Evolutionary conservation across 2,888 invertebrate genomes (phyloP).

Genomic region (Heliconius ethilla): DNA sequence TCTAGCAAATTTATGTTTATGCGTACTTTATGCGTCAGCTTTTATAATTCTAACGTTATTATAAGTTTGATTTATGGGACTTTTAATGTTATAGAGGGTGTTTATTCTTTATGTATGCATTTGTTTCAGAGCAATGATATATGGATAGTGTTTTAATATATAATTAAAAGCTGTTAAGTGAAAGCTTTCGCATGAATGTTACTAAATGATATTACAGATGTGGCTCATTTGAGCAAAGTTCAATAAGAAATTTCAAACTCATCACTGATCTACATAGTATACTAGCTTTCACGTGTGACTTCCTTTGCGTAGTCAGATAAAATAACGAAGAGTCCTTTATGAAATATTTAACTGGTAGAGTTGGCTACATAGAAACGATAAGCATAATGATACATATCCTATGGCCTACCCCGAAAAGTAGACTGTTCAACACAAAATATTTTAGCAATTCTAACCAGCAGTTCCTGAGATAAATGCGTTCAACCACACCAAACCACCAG

Average conservation of each 20-base stretch:
- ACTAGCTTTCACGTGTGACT: too few relatives aligned
- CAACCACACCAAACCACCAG: too few relatives aligned
- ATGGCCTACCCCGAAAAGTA: too few relatives aligned
- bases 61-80: slow-evolving; percentile 48
- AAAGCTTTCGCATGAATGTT: neutral
- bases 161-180: slow-evolving; percentile 21
- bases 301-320: too few relatives aligned
- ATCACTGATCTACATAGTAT: neutral
- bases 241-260: neutral
- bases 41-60: slow-evolving; percentile 44
- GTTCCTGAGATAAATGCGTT: too few relatives aligned
- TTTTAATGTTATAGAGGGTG: slow-evolving; percentile 40
- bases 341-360: too few relatives aligned
- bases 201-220: neutral
- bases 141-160: slow-evolving; percentile 14
- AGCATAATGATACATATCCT: too few relatives aligned
- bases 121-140: slow-evolving; percentile 15
- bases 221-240: neutral
- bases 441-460: too few relatives aligned
- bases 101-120: slow-evolving; percentile 32
- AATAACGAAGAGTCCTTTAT: too few relatives aligned
- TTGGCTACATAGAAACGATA: too few relatives aligned
- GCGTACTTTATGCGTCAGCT: slow-evolving; percentile 42
- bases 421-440: too few relatives aligned
- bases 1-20: slow-evolving; percentile 59